These are phyloP conservation scores for Eptesicus fuscus DNA, from an alignment of 2,113 vertebrate genomes.

Conservation along the genomic window DNA sequence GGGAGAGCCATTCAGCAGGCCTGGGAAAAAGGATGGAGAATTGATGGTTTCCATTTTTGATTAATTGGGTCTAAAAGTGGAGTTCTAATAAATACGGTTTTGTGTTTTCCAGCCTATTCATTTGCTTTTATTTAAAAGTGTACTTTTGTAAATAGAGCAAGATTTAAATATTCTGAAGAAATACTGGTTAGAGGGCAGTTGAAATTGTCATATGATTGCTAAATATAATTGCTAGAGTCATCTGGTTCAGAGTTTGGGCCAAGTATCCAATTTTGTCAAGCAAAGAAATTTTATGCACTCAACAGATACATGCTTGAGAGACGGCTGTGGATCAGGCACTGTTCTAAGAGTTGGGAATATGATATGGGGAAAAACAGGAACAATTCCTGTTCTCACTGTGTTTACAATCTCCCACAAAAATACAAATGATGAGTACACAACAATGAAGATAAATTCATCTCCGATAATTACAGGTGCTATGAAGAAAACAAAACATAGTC, in stretches of 20 bases:
- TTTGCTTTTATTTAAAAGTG: background rate
- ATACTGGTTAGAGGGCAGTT: background rate
- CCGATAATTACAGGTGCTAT: background rate
- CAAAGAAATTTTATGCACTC: background rate
- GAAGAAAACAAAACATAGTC: background rate
- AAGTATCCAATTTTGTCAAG: background rate
- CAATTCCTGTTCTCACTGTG: background rate
- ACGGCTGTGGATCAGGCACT: background rate
- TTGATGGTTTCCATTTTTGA: background rate
- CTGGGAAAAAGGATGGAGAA: background rate
- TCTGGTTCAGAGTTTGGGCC: background rate
- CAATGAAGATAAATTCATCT: background rate
- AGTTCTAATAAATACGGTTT: background rate
- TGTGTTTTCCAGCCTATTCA: background rate
- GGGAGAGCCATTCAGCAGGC: background rate
- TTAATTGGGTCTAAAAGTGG: background rate
- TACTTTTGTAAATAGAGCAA: background rate
- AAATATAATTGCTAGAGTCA: background rate
- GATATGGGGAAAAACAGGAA: background rate
- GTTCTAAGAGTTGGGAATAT: background rate
- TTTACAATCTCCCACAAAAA: background rate
- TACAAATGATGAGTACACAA: background rate
- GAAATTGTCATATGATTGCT: background rate
- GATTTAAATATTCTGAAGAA: slow-evolving; percentile 40
- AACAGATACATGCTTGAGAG: background rate